Conservation (phyloP, 1,140 invertebrate genomes). For the Brachionus rubens region DNA sequence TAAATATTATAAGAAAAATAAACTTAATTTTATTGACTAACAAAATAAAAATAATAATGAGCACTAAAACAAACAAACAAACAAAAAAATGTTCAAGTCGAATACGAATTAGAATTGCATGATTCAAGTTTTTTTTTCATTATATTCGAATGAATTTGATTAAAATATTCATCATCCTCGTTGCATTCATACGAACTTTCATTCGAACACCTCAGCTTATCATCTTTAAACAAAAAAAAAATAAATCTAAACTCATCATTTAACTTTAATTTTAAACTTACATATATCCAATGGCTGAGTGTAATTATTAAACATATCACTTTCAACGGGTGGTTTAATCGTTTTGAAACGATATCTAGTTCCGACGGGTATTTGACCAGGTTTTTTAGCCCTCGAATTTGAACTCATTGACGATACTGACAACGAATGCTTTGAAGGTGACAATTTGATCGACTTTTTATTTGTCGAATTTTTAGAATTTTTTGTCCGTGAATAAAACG, state of each 20-base stretch:
- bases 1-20: no score
- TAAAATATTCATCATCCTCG: slow-evolving; percentile 15
- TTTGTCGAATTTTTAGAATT: background rate
- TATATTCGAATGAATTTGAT: slow-evolving; percentile 29
- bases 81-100: background rate
- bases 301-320: background rate
- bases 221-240: background rate
- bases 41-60: no score
- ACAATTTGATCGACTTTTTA: background rate
- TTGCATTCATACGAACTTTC: slow-evolving; percentile 15
- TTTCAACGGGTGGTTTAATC: background rate
- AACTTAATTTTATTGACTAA: no score
- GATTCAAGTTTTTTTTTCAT: slow-evolving; percentile 14
- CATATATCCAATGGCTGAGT: no score
- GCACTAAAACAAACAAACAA: no score
- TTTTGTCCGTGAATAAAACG: background rate
- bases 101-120: slow-evolving; percentile 1
- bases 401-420: background rate
- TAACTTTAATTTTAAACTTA: background rate
- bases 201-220: background rate
- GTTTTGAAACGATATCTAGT: slow-evolving; percentile 22
- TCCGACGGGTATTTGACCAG: background rate
- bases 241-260: background rate
- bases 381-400: background rate
- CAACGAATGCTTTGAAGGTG: background rate